These are phyloP conservation scores for Cnemophilus loriae DNA, from an alignment of 2,113 vertebrate genomes.

Conservation along the genomic window DNA sequence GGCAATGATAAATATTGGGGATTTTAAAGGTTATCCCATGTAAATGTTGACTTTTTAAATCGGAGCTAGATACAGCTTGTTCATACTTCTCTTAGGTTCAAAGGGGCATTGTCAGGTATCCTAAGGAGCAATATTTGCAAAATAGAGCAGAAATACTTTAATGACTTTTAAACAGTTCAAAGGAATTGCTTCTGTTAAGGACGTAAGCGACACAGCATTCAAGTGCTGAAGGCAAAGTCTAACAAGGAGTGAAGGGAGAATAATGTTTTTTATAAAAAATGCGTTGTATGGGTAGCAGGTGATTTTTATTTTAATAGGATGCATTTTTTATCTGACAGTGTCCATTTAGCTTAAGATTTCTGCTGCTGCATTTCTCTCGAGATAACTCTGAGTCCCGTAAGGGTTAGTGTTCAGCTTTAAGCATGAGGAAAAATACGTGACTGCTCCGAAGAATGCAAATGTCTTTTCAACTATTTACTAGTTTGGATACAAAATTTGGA, in stretches of 20 bases:
- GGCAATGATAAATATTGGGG: background rate
- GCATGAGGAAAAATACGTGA: background rate
- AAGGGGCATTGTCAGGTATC: background rate
- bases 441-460: background rate
- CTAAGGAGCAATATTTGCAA: background rate
- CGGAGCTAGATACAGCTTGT: background rate
- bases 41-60: background rate
- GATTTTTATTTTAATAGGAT: background rate
- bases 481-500: background rate
- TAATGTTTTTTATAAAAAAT: background rate
- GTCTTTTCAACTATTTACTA: background rate
- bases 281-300: background rate
- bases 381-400: background rate
- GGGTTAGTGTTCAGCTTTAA: background rate
- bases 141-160: background rate
- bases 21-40: background rate
- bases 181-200: background rate
- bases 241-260: background rate
- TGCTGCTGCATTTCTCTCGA: background rate
- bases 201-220: accelerated
- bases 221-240: background rate
- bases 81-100: background rate
- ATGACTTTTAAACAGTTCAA: background rate
- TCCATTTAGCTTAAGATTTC: background rate
- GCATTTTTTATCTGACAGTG: background rate